phyloP scores from a whole-genome alignment of 2,797 vertebrate species.

The Rhinoraja longicauda region DNA sequence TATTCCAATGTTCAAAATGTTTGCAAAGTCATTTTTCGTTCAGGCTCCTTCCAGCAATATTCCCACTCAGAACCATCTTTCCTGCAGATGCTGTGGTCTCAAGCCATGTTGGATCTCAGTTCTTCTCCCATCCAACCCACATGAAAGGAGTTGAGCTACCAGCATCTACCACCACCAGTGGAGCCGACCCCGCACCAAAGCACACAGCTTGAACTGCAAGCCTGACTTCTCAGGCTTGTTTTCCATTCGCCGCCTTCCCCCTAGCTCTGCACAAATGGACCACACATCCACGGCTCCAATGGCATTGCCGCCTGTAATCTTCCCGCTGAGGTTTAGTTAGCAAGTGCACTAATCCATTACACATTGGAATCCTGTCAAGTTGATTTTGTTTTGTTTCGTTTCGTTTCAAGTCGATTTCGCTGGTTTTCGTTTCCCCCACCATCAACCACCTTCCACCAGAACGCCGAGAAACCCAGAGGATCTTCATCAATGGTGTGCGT shows the following conservation, averaged over 20 bases:
- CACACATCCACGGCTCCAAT: background rate
- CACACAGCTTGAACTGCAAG: background rate
- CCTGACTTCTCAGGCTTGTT: background rate
- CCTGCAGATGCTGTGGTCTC: background rate
- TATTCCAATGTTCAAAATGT: no score
- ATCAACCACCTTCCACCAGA: background rate
- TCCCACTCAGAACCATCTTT: background rate
- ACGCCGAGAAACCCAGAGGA: background rate
- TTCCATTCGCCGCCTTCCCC: background rate
- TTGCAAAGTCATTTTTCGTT: no score
- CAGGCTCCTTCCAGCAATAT: background rate
- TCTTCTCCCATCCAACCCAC: background rate
- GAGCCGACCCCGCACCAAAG: background rate
- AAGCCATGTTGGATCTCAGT: background rate
- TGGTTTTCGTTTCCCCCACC: no score
- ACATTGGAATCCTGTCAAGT: slow-evolving; percentile 14
- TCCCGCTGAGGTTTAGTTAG: background rate
- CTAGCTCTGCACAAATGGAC: background rate
- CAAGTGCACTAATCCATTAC: slow-evolving; percentile 23
- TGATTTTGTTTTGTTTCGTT: no score
- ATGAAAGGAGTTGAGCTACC: background rate
- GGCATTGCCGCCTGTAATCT: background rate
- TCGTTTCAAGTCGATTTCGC: no score
- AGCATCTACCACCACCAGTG: background rate
- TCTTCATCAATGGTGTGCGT: background rate